A percentile compares a stretch with the other conserved stretches of the same genome.
phyloP scores from a whole-genome alignment of 2,888 invertebrate species.

The Actias luna region DNA sequence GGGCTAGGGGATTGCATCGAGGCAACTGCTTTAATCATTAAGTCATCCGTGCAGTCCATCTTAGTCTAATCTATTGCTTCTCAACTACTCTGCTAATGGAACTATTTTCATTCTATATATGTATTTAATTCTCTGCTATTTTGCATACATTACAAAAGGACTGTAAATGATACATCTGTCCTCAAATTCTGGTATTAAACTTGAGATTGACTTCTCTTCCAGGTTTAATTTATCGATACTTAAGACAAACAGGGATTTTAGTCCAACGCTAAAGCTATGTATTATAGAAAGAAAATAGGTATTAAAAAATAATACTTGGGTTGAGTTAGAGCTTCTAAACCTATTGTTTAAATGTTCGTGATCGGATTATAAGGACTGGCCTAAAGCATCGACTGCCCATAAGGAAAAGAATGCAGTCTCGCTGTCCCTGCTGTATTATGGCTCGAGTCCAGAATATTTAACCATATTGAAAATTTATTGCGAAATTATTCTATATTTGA shows the following conservation, averaged over 20 bases:
- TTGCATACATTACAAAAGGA: not conserved
- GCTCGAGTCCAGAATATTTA: not conserved
- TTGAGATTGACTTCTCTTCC: too few relatives aligned
- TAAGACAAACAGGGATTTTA: not conserved
- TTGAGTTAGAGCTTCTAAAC: not conserved
- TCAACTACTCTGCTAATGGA: too few relatives aligned
- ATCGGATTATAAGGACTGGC: not conserved
- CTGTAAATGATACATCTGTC: not conserved
- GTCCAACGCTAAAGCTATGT: not conserved
- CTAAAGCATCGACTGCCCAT: slow-evolving; percentile 10
- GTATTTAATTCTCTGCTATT: too few relatives aligned
- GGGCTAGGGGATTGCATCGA: too few relatives aligned
- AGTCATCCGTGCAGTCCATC: too few relatives aligned
- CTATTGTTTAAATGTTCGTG: not conserved
- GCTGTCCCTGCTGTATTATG: not conserved
- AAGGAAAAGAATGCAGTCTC: slow-evolving; percentile 17
- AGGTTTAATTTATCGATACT: not conserved
- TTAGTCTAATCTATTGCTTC: too few relatives aligned
- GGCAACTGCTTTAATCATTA: too few relatives aligned
- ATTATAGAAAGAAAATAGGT: not conserved
- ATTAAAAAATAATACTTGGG: not conserved
- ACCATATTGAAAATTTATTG: slow-evolving; percentile 12
- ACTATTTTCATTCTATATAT: too few relatives aligned
- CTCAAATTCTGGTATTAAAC: not conserved
- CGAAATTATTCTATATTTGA: not conserved